Conservation (phyloP, 2,797 vertebrate species). For the Phataginus tetradactyla region DNA sequence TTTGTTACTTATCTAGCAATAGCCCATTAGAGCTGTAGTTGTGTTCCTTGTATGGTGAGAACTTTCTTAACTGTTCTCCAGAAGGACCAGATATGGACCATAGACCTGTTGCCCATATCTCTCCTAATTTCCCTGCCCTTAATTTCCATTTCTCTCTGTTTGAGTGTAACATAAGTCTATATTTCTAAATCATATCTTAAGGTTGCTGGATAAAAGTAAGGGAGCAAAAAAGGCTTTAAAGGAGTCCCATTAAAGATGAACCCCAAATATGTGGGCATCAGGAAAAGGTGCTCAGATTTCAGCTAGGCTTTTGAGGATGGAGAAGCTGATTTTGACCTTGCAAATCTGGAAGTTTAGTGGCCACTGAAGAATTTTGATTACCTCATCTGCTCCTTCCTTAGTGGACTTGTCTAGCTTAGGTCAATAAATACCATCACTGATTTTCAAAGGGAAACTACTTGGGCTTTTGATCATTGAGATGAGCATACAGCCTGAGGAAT, state of each 20-base stretch:
- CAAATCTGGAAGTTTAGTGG: neutral
- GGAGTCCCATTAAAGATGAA: neutral
- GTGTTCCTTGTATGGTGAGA: neutral
- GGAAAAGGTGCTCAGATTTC: constrained; percentile 1
- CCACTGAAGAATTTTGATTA: neutral
- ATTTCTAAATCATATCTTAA: constrained; percentile 38
- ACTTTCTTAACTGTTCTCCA: neutral
- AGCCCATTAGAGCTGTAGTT: neutral
- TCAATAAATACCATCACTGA: neutral
- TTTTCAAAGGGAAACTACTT: constrained; percentile 12
- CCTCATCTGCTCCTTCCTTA: neutral
- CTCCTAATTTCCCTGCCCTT: neutral
- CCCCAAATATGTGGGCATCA: neutral
- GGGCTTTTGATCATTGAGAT: neutral
- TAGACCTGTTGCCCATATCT: neutral
- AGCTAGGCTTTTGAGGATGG: neutral
- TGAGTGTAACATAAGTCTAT: neutral
- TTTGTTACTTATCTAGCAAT: neutral
- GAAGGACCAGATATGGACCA: neutral
- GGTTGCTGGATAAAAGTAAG: constrained; percentile 2
- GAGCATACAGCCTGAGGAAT: neutral
- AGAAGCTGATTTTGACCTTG: neutral
- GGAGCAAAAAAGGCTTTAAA: neutral
- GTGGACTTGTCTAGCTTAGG: neutral
- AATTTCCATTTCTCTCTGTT: neutral